Percentiles rank a stretch among this genome's conserved stretches.
Conservation (phyloP, 2,113 vertebrate genomes). For the Orthonyx spaldingii region DNA sequence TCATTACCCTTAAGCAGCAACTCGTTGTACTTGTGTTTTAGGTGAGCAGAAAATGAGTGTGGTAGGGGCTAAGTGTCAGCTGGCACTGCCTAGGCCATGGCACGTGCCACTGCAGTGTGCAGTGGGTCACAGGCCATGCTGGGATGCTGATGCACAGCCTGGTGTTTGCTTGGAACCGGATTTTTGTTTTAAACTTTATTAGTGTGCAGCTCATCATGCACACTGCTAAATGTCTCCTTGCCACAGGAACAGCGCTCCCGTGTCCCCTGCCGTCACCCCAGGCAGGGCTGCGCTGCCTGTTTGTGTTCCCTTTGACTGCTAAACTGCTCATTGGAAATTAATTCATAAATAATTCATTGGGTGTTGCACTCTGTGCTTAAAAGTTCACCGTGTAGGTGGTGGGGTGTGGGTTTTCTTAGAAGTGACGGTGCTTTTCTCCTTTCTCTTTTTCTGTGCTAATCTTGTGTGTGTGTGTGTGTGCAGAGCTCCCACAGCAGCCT, state of each 20-base stretch:
- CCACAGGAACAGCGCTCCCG: neutral
- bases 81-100: neutral
- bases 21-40: neutral
- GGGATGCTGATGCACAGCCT: neutral
- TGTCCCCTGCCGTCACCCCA: neutral
- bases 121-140: neutral
- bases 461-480: neutral
- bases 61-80: neutral
- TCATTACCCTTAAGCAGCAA: constrained; percentile 6
- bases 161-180: neutral
- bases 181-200: neutral
- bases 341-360: constrained; percentile 55
- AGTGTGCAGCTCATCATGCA: neutral
- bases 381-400: constrained; percentile 34
- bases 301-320: constrained; percentile 34
- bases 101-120: neutral
- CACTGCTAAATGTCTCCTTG: neutral
- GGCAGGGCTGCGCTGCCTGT: neutral
- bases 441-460: neutral
- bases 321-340: constrained; percentile 46
- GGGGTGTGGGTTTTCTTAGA: constrained; percentile 31
- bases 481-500: neutral
- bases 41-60: neutral
- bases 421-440: neutral
- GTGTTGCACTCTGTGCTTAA: constrained; percentile 5